Conservation (phyloP, 30 jellyfish, hydroid and myxozoan species). For the Rhopilema esculentum region DNA sequence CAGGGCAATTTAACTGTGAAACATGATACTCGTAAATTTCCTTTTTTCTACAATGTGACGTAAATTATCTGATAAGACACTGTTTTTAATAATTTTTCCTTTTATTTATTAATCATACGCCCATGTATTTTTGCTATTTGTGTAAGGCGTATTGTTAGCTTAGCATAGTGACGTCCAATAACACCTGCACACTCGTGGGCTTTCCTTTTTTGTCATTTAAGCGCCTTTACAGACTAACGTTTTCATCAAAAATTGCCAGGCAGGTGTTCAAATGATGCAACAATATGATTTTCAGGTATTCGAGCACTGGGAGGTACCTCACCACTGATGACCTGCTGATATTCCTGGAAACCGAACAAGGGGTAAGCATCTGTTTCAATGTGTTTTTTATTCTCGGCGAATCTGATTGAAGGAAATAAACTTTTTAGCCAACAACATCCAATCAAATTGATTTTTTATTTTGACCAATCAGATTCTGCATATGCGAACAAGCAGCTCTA, state of each 20-base stretch:
- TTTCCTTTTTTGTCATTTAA: too few relatives aligned
- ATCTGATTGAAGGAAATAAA: too few relatives aligned
- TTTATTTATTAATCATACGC: too few relatives aligned
- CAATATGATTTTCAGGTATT: conserved; percentile 48
- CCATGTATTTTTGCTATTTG: too few relatives aligned
- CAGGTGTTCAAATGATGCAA: not conserved
- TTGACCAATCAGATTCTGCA: too few relatives aligned
- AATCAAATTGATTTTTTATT: too few relatives aligned
- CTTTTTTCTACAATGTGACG: not conserved
- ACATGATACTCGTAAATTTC: not conserved
- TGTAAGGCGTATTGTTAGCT: too few relatives aligned
- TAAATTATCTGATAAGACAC: not conserved
- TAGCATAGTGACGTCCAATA: too few relatives aligned
- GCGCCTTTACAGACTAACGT: too few relatives aligned
- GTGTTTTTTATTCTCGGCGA: not conserved
- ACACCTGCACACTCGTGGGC: too few relatives aligned
- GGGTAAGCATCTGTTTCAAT: conserved; percentile 58
- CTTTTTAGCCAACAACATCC: too few relatives aligned
- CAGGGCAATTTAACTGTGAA: not conserved
- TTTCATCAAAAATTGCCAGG: not conserved
- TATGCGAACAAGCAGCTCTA: not conserved
- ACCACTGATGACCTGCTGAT: conserved; percentile 88
- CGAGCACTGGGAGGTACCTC: conserved; percentile 82
- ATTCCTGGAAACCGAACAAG: conserved; percentile 96
- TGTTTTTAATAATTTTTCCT: too few relatives aligned